Conservation (phyloP, 1,140 invertebrate species). For the Drosophila pandora region DNA sequence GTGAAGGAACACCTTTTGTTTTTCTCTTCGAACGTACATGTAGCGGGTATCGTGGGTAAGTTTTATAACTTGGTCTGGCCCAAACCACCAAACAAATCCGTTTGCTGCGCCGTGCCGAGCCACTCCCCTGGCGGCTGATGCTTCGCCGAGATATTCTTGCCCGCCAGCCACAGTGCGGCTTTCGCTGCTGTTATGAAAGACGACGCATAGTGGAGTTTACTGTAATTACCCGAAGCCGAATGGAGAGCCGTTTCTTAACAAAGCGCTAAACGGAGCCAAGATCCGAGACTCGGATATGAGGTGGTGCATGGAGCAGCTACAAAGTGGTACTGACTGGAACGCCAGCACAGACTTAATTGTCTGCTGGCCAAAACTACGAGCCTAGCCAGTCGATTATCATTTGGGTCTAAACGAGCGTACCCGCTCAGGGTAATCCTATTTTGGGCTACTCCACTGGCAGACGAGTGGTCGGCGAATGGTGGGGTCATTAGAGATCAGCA, state of each 20-base stretch:
- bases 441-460: constrained; percentile 14
- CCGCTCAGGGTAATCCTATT: constrained; percentile 26
- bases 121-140: constrained; percentile 27
- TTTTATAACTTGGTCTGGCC: constrained; percentile 42
- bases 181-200: constrained; percentile 46
- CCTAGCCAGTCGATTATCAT: constrained; percentile 44
- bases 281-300: constrained; percentile 4
- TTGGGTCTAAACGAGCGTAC: constrained; percentile 22
- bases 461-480: constrained; percentile 4
- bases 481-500: constrained; percentile 31
- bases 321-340: constrained; percentile 36
- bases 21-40: constrained; percentile 24
- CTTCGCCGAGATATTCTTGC: constrained; percentile 34
- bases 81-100: constrained; percentile 1
- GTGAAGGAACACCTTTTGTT: constrained; percentile 17
- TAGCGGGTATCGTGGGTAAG: constrained; percentile 57
- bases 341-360: constrained; percentile 35
- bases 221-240: constrained; percentile 25
- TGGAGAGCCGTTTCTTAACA: constrained; percentile 6
- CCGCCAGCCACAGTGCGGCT: constrained; percentile 14
- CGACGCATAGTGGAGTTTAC: constrained; percentile 8
- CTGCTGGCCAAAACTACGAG: constrained; percentile 31
- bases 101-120: not conserved
- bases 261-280: constrained; percentile 18
- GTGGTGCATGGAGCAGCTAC: constrained; percentile 24